Base-by-base conservation (phyloP, 2,888 invertebrate genomes). In the Drosophila melanocephala region DNA sequence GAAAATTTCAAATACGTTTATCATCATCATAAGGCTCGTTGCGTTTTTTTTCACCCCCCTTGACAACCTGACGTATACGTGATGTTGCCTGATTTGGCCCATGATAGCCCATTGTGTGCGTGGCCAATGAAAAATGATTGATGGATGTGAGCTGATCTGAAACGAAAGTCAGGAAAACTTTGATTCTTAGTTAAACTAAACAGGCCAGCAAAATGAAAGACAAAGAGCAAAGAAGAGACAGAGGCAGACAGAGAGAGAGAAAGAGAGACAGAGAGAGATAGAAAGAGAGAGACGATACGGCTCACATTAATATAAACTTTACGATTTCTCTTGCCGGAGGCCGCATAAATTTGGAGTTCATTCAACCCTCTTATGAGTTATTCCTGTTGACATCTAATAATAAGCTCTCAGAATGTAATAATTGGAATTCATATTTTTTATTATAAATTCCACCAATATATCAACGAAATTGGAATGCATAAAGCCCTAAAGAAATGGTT, bases 161-260 rank as follows among this genome's bases (percentile, higher is more conserved):
- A 68, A 60, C 60, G 77, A 72, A 73, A 72, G 60, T 62, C 42
- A 64, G 61, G 28, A 70, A 63, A 75, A 79, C 81, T 84, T 86
- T 89, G 89, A 89, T 81, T 89, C 86, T 79, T 73, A 73, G 69
- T 83, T 81, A 79, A 81, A 69, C 68, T 57, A 39, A 59, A 47
- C 55, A 51, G 19, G 19, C 16, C 37, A 35, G 9, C 16, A 50
- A 10, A 44, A 22, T 12, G 10, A 30, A 32, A 42, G 32, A 47
- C 12, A 52, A 53, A 16, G n/a, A 30, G 26, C 55, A 19, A 26
- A 3, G 16, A 55, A 16, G 6, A 9, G 12, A 19, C 1, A 33
- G 5, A 7, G 1, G 12, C 10, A 10, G 55, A 4, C 28, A 26
- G 3, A n/a, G 7, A 22, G 35, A 30, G 3, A 32, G 51, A 19